Evolutionary conservation across 2,797 vertebrate genomes (phyloP), one percentile per base, ranked within the genome.

Genomic region (Chaunax sp.): DNA sequence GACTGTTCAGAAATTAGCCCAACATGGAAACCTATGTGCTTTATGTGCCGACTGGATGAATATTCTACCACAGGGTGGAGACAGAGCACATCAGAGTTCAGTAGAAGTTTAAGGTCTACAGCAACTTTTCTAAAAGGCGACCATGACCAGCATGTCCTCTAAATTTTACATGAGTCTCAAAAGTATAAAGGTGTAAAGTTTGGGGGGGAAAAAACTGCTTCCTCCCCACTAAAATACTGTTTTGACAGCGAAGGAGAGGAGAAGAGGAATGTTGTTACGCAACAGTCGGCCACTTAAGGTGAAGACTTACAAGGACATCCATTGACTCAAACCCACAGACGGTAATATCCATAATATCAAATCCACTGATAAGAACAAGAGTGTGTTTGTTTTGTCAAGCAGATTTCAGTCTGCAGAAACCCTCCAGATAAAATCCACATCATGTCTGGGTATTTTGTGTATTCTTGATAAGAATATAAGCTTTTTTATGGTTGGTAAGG

Each of bases 1-100:
- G 13, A 59, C 20, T 10, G 9, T n/a, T 37, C 26, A 4, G 2
- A 54, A 46, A 26, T 12, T 2, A 28, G 18, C 1, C 0, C 30
- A 41, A 19, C 12, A n/a, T 2, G 33, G 23, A 46, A 20, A 33
- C 15, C 5, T 26, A 12, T 26, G 45, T 16, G 41, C 18, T 47
- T 25, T n/a, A 6, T 53, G 18, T 15, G 0, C 26, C 25, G 22
- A 65, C 2, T 2, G 46, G 19, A 10, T n/a, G 41, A 47, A 37
- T 35, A 23, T 61, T 63, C 52, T 0, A 33, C 77, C 92, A 86
- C 82, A 43, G 77, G 90, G 72, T 65, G 90, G 89, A 54, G 72
- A 82, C 82, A 81, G n/a, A 79, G 40, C 2, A n/a, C 30, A 41
- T 9, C 35, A 57, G 38, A 25, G 25, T 7, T 40, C 19, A 40